Evolutionary conservation across 2,113 vertebrate genomes (phyloP), one percentile per base, ranked within the genome.

Genomic region (Thalassarche chlororhynchos): DNA sequence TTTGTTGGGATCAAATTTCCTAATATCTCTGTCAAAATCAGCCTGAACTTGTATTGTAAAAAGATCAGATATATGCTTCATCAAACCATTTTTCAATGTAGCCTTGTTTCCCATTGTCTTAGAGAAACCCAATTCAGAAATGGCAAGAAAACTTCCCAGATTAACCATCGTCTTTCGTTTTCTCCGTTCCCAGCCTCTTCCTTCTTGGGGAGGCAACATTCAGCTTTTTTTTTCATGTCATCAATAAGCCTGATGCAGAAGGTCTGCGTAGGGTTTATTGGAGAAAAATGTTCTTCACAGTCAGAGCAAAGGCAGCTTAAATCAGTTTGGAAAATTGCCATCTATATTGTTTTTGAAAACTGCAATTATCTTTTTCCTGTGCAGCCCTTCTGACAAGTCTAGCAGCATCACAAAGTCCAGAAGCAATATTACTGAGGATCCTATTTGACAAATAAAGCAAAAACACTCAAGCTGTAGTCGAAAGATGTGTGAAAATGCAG

Each of bases 31-130:
- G 54, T 91, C 77, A 93, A 94, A 95, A 94, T 96, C 69, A 89
- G 87, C 89, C 74, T 90, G 70, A 93, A 94, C 91, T 85, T 96
- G 81, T 64, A 72, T 79, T 76, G n/a, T 83, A 49, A 83, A 94
- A 79, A 80, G 18, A 80, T 91, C 38, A 60, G 32, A 79, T 68
- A 60, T 11, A 8, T 72, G 20, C 70, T 89, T 92, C 19, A 85
- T 87, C 86, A 76, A 64, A 68, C 20, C 0, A 0, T 61, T 93
- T 91, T 89, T 84, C 49, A 84, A 8, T 93, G 81, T 34, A 85
- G 49, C 49, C 23, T 74, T 61, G 31, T 65, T 79, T 79, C 25
- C 81, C 29, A 32, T 74, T 93, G 34, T 64, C 57, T 89, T 79
- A 85, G 70, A 84, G 61, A 84, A 93, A 92, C 17, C 4, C 13